A percentile compares a stretch with the other conserved stretches of the same genome.
Conservation (phyloP, 1,140 invertebrate species). For the Trachymyrmex septentrionalis region DNA sequence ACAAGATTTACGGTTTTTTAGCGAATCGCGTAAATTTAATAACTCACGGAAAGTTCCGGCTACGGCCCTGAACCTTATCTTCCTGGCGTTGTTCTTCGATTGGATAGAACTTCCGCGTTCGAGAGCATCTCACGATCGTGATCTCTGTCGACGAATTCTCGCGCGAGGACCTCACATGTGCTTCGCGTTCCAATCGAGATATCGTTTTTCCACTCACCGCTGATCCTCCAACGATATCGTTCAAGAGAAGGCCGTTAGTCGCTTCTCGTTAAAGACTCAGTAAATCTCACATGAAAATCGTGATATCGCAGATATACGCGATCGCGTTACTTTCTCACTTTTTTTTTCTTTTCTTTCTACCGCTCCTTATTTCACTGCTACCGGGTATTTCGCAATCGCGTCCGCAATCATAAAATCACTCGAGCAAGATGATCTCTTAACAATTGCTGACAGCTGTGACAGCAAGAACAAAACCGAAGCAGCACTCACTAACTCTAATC, state of each 20-base stretch:
- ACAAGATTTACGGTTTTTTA: neutral
- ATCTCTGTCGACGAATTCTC: slow-evolving; percentile 38
- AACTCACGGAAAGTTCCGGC: neutral
- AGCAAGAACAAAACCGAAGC: neutral
- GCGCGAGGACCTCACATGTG: slow-evolving; percentile 4
- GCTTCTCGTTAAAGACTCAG: slow-evolving; percentile 48
- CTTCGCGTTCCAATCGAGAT: slow-evolving; percentile 4
- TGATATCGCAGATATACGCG: slow-evolving; percentile 23
- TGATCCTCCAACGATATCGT: slow-evolving; percentile 42
- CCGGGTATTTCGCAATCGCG: slow-evolving; percentile 31
- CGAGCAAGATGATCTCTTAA: slow-evolving; percentile 5
- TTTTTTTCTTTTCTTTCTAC: neutral
- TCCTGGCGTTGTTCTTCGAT: slow-evolving; percentile 32
- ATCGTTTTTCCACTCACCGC: slow-evolving; percentile 17
- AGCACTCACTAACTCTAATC: neutral
- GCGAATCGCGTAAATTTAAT: neutral
- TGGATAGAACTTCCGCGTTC: slow-evolving; percentile 65
- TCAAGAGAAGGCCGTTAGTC: slow-evolving; percentile 47
- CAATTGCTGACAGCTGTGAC: neutral
- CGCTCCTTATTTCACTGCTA: neutral
- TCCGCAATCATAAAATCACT: slow-evolving; percentile 16
- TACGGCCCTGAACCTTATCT: slow-evolving; percentile 26
- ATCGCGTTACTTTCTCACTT: slow-evolving; percentile 34
- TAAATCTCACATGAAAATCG: slow-evolving; percentile 55
- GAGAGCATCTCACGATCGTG: slow-evolving; percentile 66